Conservation (phyloP, 2,113 vertebrate genomes). For the Ramphastos sulfuratus region DNA sequence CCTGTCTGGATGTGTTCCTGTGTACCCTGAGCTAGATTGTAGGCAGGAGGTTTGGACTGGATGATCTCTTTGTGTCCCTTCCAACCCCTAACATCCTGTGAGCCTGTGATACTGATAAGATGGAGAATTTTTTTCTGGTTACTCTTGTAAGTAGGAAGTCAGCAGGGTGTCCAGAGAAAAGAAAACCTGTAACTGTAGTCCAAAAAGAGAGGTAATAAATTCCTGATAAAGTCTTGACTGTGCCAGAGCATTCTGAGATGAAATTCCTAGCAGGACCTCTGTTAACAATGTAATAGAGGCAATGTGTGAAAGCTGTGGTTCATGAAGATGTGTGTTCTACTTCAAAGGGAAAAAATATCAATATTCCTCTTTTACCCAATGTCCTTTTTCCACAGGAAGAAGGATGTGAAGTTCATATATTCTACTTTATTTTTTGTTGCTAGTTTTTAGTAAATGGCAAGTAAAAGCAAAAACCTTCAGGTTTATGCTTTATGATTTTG, state of each 20-base stretch:
- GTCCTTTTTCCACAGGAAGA: not conserved
- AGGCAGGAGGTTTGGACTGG: too few relatives aligned
- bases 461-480: not conserved
- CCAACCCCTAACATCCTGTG: too few relatives aligned
- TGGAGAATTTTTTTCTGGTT: not conserved
- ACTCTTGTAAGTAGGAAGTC: not conserved
- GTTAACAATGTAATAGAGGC: not conserved
- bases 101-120: too few relatives aligned
- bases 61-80: too few relatives aligned
- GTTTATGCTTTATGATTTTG: not conserved
- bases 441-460: not conserved
- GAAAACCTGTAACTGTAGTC: not conserved
- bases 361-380: not conserved
- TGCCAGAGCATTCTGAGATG: not conserved
- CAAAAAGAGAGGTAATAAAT: not conserved
- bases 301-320: not conserved
- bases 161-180: not conserved
- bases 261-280: not conserved
- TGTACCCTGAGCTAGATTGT: too few relatives aligned
- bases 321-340: not conserved
- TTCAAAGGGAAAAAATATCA: not conserved
- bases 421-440: not conserved
- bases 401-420: not conserved
- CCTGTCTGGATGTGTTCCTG: too few relatives aligned
- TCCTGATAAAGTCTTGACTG: not conserved